Percentiles rank a stretch among this genome's conserved stretches.
These are phyloP conservation scores for Acanthaster planci DNA, from an alignment of 35 echinoderm and acorn worm species.

Conservation along the genomic window DNA sequence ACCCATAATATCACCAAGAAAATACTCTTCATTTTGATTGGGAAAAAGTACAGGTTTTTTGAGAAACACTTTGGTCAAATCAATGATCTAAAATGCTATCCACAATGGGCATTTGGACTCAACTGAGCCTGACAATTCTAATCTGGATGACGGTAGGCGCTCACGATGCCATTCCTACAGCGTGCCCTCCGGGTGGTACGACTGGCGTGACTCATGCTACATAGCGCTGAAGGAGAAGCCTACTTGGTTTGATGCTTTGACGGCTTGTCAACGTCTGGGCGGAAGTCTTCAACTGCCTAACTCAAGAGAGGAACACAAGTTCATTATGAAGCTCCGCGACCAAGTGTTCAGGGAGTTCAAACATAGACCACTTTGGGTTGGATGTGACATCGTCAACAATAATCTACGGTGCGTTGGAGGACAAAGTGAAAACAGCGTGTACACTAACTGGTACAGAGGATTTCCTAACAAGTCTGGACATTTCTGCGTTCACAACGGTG, in stretches of 20 bases:
- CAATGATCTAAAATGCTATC: too few species aligned
- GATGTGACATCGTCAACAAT: too few species aligned
- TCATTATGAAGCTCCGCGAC: background rate
- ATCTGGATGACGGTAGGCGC: background rate
- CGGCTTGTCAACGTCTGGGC: background rate
- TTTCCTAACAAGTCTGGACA: background rate
- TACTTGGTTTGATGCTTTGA: background rate
- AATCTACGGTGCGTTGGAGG: background rate
- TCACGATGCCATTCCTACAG: background rate
- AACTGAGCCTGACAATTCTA: too few species aligned
- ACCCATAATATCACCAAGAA: too few species aligned
- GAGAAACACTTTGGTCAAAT: too few species aligned
- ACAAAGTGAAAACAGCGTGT: background rate
- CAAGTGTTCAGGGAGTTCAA: background rate
- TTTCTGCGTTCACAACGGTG: background rate
- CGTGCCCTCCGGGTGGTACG: background rate
- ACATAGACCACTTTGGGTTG: too few species aligned
- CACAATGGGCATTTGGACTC: too few species aligned
- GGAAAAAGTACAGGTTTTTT: too few species aligned
- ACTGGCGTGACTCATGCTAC: background rate
- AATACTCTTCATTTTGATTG: too few species aligned
- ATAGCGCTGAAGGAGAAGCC: background rate
- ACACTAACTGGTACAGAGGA: background rate
- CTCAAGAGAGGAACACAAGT: background rate
- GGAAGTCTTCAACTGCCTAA: background rate